A percentile compares a stretch with the other conserved stretches of the same genome.
Conservation (phyloP, 2,888 invertebrate species). For the Odontocolon sp. region DNA sequence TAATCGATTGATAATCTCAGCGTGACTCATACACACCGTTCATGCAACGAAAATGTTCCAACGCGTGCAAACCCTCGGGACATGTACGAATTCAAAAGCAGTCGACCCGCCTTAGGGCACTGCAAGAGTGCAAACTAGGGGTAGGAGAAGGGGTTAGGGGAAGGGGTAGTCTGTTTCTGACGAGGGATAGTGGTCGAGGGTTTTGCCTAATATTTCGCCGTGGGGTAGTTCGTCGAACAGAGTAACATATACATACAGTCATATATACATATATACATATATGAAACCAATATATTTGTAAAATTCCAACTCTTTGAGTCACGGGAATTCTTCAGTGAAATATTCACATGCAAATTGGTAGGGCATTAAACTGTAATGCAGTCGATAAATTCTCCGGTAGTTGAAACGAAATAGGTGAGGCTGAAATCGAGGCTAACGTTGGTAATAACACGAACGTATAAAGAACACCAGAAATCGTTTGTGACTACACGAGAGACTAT, state of each 20-base stretch:
- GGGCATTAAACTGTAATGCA: not conserved
- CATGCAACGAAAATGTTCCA: slow-evolving; percentile 1
- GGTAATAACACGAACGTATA: too few species aligned
- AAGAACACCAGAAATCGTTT: too few species aligned
- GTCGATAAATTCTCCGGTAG: not conserved
- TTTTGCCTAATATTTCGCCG: not conserved
- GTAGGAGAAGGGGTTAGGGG: not conserved
- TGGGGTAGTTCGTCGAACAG: too few species aligned
- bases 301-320: not conserved
- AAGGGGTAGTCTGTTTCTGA: slow-evolving; percentile 40
- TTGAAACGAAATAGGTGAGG: not conserved
- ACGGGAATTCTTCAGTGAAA: not conserved
- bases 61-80: slow-evolving; percentile 47
- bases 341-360: not conserved
- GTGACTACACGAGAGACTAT: not conserved
- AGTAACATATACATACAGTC: not conserved
- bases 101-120: slow-evolving; percentile 45
- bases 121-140: not conserved
- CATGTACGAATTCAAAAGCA: slow-evolving; percentile 50
- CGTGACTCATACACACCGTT: slow-evolving; percentile 30
- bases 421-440: too few species aligned
- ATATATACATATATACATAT: not conserved
- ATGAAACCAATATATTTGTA: slow-evolving; percentile 17
- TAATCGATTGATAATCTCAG: slow-evolving; percentile 35
- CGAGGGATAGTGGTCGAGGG: slow-evolving; percentile 26